Percentiles rank a stretch among this genome's conserved stretches.
phyloP scores from a whole-genome alignment of 1,140 invertebrate genomes.

The Globodera rostochiensis region DNA sequence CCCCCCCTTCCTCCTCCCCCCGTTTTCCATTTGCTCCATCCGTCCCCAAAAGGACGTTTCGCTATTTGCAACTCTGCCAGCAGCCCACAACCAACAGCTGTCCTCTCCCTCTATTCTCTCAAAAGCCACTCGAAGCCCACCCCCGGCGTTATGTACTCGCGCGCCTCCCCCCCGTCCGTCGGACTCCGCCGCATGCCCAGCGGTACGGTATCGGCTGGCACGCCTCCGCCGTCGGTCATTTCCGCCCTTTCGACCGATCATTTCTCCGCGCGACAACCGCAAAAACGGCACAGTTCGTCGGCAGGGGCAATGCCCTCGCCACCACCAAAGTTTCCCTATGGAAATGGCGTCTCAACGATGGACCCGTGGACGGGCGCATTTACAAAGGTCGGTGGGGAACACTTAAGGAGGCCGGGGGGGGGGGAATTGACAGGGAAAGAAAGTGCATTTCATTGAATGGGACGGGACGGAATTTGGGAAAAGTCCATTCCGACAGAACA shows the following conservation, averaged over 20 bases:
- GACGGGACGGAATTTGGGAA: too few species aligned
- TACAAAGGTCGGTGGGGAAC: background rate
- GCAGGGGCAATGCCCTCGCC: background rate
- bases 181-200: background rate
- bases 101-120: background rate
- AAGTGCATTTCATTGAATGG: too few species aligned
- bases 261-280: background rate
- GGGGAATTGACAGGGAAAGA: background rate
- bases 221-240: background rate
- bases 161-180: background rate
- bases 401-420: too few species aligned
- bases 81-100: background rate
- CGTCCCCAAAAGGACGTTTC: background rate
- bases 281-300: background rate
- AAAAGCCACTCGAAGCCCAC: background rate
- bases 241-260: background rate
- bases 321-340: background rate
- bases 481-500: too few species aligned
- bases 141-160: background rate
- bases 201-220: background rate
- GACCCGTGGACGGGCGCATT: background rate
- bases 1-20: too few species aligned
- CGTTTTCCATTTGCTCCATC: conserved; percentile 1
- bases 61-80: background rate
- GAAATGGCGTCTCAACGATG: background rate